Base-by-base conservation (phyloP, 2,888 invertebrate species). In the Amphipyra berbera region DNA sequence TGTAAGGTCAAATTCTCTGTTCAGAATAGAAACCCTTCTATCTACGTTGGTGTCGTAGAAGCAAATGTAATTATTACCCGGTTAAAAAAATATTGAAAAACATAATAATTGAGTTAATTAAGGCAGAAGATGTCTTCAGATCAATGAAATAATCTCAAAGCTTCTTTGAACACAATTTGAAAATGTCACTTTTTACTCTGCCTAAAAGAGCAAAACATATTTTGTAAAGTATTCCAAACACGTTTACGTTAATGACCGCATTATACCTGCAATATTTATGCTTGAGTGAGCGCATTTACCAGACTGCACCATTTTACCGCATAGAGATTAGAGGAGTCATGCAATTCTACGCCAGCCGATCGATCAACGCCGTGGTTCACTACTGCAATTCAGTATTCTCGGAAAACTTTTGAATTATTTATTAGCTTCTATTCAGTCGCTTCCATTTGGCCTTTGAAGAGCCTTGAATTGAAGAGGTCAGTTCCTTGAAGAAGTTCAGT, bases 291-390 rank as follows among this genome's bases (percentile, higher is more conserved):
- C 21, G 15, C 44, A 57, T 70, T 53, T 56, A 13, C 13, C 21
- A 62, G 52, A 48, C 54, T 58, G 63, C 70, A 74, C 54, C 30
- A 69, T 74, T 72, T 69, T 59, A 53, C 70, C 52, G 71, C 70
- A 72, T 50, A 48, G 44, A 62, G 42, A 68, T 54, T 74, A 68
- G 21, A 21, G 6, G 35, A 55, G 70, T 54, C 72, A 72, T 72
- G 56, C 70, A 64, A 60, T 47, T 9, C 13, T 55, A 59, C 47
- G 42, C 52, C 46, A 68, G 45, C 10, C 55, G 53, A 69, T 72
- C 75, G 71, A 72, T 69, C n/a, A 13, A 37, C 15, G 7, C 15
- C 33, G 58, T 50, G 33, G 37, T 46, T 53, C 52, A 38, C 15
- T 44, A 46, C 45, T 49, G 69, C 48, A 59, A 53, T 73, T 54